Evolutionary conservation across 2,797 vertebrate species (phyloP).

Genomic region (Botia kubotai): DNA sequence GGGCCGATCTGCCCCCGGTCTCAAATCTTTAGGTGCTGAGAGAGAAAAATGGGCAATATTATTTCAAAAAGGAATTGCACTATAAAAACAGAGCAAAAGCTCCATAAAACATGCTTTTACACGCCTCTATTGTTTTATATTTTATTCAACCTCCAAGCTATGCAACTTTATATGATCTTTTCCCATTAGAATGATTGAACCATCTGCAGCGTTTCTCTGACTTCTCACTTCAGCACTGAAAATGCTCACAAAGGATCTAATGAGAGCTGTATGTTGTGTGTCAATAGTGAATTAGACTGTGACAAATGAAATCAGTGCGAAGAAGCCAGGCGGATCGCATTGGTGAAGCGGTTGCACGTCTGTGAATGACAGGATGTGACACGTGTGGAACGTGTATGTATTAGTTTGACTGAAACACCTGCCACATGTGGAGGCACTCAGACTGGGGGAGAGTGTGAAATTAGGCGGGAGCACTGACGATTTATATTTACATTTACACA

Average conservation of each 20-base stretch:
- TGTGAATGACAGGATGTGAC: conserved; percentile 48
- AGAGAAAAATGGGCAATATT: not conserved
- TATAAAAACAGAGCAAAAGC: conserved; percentile 23
- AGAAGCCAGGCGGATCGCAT: conserved; percentile 15
- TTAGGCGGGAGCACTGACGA: conserved; percentile 39
- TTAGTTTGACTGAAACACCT: conserved; percentile 49
- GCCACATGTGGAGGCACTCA: conserved; percentile 42
- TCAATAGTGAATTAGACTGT: conserved; percentile 53
- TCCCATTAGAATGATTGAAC: conserved; percentile 41
- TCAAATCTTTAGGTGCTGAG: not conserved
- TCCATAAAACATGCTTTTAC: conserved; percentile 19
- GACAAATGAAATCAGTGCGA: conserved; percentile 51
- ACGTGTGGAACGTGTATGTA: conserved; percentile 16
- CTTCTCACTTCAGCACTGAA: conserved; percentile 33
- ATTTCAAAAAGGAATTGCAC: conserved; percentile 3
- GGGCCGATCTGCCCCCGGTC: not conserved
- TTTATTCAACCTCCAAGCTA: conserved; percentile 27
- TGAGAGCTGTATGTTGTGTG: conserved; percentile 50
- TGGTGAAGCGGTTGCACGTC: conserved; percentile 26
- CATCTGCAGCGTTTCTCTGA: conserved; percentile 45
- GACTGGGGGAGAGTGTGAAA: conserved; percentile 29
- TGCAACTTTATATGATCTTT: conserved; percentile 29
- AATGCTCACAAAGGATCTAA: conserved; percentile 51
- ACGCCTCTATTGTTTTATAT: not conserved
- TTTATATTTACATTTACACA: conserved; percentile 47